phyloP scores from a whole-genome alignment of 2,888 invertebrate species.

The Trichopoda pennipes region DNA sequence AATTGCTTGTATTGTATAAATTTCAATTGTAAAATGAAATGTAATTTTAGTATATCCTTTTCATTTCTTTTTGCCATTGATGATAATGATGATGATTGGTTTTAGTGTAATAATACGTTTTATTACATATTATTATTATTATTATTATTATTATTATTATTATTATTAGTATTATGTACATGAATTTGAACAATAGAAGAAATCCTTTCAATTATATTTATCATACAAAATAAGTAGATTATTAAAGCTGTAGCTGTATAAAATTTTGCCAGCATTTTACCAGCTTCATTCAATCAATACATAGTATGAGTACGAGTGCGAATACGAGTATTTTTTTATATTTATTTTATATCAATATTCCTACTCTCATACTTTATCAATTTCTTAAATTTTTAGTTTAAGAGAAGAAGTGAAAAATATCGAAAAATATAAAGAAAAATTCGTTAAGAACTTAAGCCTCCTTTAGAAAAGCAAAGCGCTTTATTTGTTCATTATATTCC shows the following conservation, averaged over 20 bases:
- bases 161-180: conserved; percentile 21
- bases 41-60: conserved; percentile 49
- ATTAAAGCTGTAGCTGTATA: neutral
- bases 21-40: conserved; percentile 62
- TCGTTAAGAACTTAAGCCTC: conserved; percentile 60
- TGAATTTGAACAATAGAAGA: conserved; percentile 37
- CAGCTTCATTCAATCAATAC: conserved; percentile 50
- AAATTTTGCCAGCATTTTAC: conserved; percentile 48
- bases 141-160: conserved; percentile 34
- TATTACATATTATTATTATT: conserved; percentile 40
- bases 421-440: conserved; percentile 11
- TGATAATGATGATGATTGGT: conserved; percentile 56
- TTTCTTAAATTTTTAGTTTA: conserved; percentile 1
- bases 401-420: neutral
- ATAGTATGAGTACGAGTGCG: too few species aligned
- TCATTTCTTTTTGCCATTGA: conserved; percentile 26
- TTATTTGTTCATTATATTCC: conserved; percentile 52
- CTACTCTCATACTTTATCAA: conserved; percentile 8
- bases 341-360: conserved; percentile 27
- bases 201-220: neutral
- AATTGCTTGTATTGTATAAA: conserved; percentile 49
- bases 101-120: conserved; percentile 49
- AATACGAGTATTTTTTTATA: neutral
- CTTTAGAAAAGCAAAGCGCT: conserved; percentile 58
- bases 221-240: conserved; percentile 6